Conservation (phyloP, 2,888 invertebrate genomes). For the Drepana falcataria region DNA sequence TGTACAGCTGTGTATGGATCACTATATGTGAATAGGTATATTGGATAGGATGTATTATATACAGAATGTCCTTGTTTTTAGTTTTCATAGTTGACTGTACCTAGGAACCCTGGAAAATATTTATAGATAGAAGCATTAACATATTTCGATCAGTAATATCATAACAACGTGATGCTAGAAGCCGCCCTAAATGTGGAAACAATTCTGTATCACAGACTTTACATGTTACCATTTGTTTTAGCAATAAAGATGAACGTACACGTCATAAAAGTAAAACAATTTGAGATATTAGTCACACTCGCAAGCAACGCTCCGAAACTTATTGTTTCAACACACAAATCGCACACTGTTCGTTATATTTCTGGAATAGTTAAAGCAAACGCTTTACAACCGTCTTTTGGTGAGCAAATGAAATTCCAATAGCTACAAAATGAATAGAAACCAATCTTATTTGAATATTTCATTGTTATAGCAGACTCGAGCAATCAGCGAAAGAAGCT, state of each 20-base stretch:
- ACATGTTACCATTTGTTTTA: conserved; percentile 35
- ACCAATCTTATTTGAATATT: conserved; percentile 11
- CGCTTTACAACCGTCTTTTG: conserved; percentile 51
- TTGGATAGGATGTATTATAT: too few species aligned
- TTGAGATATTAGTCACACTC: conserved; percentile 56
- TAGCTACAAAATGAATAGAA: conserved; percentile 33
- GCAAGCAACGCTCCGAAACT: conserved; percentile 39
- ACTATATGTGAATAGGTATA: too few species aligned
- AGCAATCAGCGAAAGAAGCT: too few species aligned
- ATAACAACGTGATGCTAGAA: conserved; percentile 14
- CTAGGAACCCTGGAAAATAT: too few species aligned
- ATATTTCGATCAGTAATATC: too few species aligned
- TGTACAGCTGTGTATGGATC: too few species aligned
- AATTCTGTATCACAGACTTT: conserved; percentile 33
- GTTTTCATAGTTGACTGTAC: conserved; percentile 13
- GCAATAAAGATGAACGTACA: conserved; percentile 40
- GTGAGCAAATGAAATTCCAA: conserved; percentile 48
- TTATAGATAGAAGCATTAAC: too few species aligned
- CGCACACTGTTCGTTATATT: conserved; percentile 60
- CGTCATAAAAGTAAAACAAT: conserved; percentile 52
- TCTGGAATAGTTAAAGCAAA: conserved; percentile 55
- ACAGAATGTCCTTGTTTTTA: neutral
- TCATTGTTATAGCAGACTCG: too few species aligned
- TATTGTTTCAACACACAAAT: conserved; percentile 64
- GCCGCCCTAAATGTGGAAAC: conserved; percentile 21